Percentiles rank a stretch among this genome's conserved stretches.
Conservation (phyloP, 23 tunicate genomes). For the Phallusia fumigata region DNA sequence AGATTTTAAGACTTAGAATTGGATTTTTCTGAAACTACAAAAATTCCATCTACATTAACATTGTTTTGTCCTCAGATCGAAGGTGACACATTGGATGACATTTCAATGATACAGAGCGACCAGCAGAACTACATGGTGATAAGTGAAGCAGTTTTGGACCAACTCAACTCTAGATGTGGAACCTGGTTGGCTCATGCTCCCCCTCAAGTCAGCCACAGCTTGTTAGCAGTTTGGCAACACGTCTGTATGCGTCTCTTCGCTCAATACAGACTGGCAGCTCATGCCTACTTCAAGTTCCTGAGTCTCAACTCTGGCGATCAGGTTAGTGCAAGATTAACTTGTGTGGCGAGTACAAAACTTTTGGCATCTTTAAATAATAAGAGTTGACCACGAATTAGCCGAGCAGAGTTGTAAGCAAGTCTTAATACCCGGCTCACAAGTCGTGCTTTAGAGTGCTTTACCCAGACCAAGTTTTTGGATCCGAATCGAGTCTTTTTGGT, state of each 20-base stretch:
- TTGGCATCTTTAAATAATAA: no score
- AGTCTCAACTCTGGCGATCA: constrained; percentile 60
- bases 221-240: constrained; percentile 69
- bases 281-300: constrained; percentile 80
- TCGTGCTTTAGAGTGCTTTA: no score
- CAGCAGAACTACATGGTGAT: constrained; percentile 29
- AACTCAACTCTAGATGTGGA: constrained; percentile 51
- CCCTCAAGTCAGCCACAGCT: constrained; percentile 22
- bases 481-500: no score
- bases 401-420: no score
- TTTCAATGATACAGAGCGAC: constrained; percentile 28
- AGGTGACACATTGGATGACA: constrained; percentile 58
- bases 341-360: no score
- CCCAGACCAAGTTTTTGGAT: no score
- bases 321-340: constrained; percentile 37
- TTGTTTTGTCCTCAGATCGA: constrained; percentile 20
- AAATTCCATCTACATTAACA: no score
- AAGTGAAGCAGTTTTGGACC: constrained; percentile 58
- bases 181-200: constrained; percentile 68
- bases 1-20: no score
- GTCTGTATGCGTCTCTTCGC: constrained; percentile 73
- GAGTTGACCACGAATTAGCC: no score
- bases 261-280: constrained; percentile 75
- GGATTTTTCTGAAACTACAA: no score
- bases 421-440: no score